Evolutionary conservation across 2,797 vertebrate species (phyloP).

Genomic region (Onychomys arenicola): DNA sequence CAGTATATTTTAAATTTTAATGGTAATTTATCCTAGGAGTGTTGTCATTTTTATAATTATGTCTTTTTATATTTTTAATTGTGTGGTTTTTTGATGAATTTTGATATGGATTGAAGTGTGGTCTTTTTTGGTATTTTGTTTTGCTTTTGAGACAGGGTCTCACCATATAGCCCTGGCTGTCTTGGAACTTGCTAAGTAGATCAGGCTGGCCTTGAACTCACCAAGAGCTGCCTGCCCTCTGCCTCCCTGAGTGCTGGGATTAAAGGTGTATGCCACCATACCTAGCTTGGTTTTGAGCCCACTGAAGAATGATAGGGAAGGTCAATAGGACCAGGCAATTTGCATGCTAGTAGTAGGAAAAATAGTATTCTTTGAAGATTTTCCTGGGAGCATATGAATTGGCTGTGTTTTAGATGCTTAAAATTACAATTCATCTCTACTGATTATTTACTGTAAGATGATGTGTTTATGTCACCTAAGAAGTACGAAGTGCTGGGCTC

Average conservation of each 20-base stretch:
- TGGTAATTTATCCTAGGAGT: slow-evolving; percentile 12
- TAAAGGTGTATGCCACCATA: background rate
- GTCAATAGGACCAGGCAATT: background rate
- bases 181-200: background rate
- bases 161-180: background rate
- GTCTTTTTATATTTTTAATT: background rate
- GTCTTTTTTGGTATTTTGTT: background rate
- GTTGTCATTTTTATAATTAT: background rate
- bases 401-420: slow-evolving; percentile 25
- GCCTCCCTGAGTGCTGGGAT: background rate
- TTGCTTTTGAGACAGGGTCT: background rate
- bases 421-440: slow-evolving; percentile 19
- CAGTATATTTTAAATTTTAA: slow-evolving; percentile 4
- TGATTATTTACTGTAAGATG: background rate
- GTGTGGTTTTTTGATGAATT: background rate
- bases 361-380: background rate
- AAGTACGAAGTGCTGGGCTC: background rate
- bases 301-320: background rate
- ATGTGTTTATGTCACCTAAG: background rate
- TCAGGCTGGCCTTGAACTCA: background rate
- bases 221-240: background rate
- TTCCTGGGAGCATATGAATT: slow-evolving; percentile 6
- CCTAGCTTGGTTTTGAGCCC: background rate
- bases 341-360: background rate
- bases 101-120: background rate